Evolutionary conservation across 2,888 invertebrate species (phyloP), one percentile per base, ranked within the genome.

Genomic region (Stictocephala bisonia): DNA sequence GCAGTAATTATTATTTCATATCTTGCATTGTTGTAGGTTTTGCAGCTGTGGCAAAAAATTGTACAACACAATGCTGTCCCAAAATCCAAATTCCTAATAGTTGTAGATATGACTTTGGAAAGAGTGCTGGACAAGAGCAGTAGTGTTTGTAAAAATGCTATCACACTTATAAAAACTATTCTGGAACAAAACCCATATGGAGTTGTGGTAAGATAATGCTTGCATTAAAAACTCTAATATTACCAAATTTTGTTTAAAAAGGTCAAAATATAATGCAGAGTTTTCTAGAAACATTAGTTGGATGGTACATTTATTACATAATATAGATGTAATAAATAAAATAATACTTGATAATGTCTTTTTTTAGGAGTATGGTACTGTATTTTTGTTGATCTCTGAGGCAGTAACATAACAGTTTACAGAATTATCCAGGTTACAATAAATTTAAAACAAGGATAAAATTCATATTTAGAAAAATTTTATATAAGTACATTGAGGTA

Each of bases 181-280:
- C 85, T 98, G 44, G 90, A 93, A 82, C 89, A 90, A 77, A 97
- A 98, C 85, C 93, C 94, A 3, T 97, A 91, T 84, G 91, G 93
- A n/a, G 90, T 91, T 0, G 90, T 90, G 85, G 87, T 92, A 79
- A 86, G 85, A n/a, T n/a, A n/a, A n/a, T n/a, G n/a, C n/a, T n/a
- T n/a, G n/a, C n/a, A n/a, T n/a, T n/a, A n/a, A n/a, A n/a, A n/a
- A n/a, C n/a, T n/a, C n/a, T n/a, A n/a, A n/a, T n/a, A n/a, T n/a
- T n/a, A n/a, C n/a, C n/a, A n/a, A n/a, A n/a, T n/a, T n/a, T n/a
- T n/a, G n/a, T n/a, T n/a, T n/a, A n/a, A n/a, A n/a, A n/a, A n/a
- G n/a, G n/a, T n/a, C n/a, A n/a, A n/a, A n/a, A n/a, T n/a, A n/a
- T n/a, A n/a, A n/a, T 44, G n/a, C 44, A 15, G 3, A 44, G 11